These are phyloP conservation scores for Sarotherodon lohbergeri DNA, from an alignment of 2,113 vertebrate genomes.

Conservation along the genomic window DNA sequence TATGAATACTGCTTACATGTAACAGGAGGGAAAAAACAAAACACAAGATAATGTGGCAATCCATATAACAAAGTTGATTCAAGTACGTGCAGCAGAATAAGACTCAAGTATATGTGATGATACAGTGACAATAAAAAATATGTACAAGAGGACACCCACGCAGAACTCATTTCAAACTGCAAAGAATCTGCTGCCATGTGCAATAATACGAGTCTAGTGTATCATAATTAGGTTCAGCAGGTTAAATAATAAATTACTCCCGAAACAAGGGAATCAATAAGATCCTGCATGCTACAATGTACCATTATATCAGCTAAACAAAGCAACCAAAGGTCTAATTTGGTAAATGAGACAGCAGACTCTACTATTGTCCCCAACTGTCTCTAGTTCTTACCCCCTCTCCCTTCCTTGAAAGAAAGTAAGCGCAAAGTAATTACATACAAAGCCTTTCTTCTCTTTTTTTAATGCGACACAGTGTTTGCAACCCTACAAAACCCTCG, in stretches of 20 bases:
- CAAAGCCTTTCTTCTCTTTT: background rate
- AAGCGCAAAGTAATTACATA: slow-evolving; percentile 4
- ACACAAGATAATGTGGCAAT: background rate
- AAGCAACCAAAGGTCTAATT: slow-evolving; percentile 24
- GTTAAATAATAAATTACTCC: slow-evolving; percentile 37
- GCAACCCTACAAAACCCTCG: background rate
- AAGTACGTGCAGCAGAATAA: background rate
- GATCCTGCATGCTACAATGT: background rate
- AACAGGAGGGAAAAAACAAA: background rate
- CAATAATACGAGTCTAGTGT: slow-evolving; percentile 15
- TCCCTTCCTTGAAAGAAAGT: background rate
- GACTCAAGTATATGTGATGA: background rate
- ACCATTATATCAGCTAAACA: background rate
- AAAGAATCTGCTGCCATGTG: slow-evolving; percentile 2
- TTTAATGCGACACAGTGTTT: background rate
- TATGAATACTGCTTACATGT: background rate
- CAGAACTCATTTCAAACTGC: background rate
- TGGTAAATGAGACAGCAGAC: slow-evolving; percentile 40
- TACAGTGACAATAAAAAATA: background rate
- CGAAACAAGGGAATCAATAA: slow-evolving; percentile 26
- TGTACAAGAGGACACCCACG: background rate
- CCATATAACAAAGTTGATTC: background rate
- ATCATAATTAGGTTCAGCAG: slow-evolving; percentile 46
- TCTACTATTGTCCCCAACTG: background rate
- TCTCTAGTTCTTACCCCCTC: background rate